Base-by-base conservation (phyloP, 2,888 invertebrate genomes). In the Saturnia japonica region DNA sequence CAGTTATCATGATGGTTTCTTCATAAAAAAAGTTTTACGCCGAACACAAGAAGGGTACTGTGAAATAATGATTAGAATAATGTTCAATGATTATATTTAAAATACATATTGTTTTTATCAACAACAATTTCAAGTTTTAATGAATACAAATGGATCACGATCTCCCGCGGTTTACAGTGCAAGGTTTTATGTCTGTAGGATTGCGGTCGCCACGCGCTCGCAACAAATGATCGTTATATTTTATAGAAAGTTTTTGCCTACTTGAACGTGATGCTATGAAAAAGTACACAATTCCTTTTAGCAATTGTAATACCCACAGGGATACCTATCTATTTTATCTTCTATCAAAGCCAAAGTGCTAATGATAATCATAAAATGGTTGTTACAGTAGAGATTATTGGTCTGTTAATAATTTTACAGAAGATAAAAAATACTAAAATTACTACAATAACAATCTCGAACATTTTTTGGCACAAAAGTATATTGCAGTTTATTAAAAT, bases 131-230 rank as follows among this genome's bases (percentile, higher is more conserved):
- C 2, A 60, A 60, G 57, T 25, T 62, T 16, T 34, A 62, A 62
- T 34, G 22, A n/a, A 22, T 34, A n/a, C n/a, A n/a, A 45, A 54
- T 25, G n/a, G 40, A 76, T 77, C 83, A 84, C 82, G 83, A 78
- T 75, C 74, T 40, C 45, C 71, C 83, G 84, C 76, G 84, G 83
- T 84, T 57, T 67, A 28, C 69, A 66, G 69, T 67, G 72, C 71
- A 76, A 73, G 75, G 28, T 11, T 34, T 16, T 47, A 14, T 28
- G 22, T 28, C 25, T 25, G 47, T 62, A 62, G 47, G 66, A 40
- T 40, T 70, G 66, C 54, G 66, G 66, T 70, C 70, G 9, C 22
- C 9, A 19, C 54, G 28, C 34, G 42, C 66, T 22, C 66, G 19
- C 12, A 25, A 28, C 12, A 25, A 28, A 51, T 42, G 14, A 51